Conservation (phyloP, 2,888 invertebrate genomes). For the Lasioglossum calceatum region DNA sequence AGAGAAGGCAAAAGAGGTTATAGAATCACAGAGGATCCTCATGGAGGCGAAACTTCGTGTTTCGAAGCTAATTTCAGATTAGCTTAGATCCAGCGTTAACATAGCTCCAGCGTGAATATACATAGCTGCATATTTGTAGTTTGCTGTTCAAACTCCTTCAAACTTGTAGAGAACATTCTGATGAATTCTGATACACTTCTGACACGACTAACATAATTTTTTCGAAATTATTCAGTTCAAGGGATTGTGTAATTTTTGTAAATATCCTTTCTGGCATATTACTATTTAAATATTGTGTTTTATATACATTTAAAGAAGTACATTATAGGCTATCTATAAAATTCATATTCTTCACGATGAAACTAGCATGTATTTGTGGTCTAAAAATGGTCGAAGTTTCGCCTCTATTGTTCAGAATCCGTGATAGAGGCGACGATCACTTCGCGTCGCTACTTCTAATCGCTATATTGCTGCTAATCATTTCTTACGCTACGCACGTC, state of each 20-base stretch:
- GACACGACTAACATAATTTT: background rate
- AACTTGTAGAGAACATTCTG: background rate
- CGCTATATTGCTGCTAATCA: background rate
- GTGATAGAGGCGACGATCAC: background rate
- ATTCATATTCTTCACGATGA: background rate
- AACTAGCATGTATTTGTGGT: background rate
- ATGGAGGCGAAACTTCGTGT: background rate
- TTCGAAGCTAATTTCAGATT: background rate
- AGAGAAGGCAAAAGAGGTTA: conserved; percentile 36
- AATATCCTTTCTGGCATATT: background rate
- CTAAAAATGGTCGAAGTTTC: background rate
- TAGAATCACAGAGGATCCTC: conserved; percentile 1
- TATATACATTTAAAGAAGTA: too few relatives aligned
- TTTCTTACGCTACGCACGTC: background rate
- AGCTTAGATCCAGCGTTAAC: background rate
- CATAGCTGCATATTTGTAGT: background rate
- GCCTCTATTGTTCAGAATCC: background rate
- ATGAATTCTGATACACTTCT: background rate
- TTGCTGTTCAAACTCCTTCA: background rate
- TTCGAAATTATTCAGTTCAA: background rate
- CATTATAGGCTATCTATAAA: background rate
- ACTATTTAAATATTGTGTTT: background rate
- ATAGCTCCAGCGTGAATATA: too few relatives aligned
- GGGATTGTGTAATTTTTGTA: background rate
- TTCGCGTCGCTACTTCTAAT: background rate